Conservation (phyloP, 1,140 invertebrate genomes). For the Orchesella cincta region DNA sequence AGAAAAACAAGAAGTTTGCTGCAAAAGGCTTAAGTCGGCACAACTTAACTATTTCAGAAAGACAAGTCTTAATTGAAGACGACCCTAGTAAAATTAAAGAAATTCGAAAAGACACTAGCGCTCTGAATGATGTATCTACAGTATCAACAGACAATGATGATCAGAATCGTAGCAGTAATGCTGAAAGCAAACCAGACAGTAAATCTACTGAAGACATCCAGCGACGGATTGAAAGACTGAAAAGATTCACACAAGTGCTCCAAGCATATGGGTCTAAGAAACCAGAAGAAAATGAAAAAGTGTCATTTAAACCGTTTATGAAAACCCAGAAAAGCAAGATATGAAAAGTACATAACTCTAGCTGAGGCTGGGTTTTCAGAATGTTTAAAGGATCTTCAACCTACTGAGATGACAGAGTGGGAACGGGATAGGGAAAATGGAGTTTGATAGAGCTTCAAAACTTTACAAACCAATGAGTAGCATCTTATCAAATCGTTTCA, state of each 20-base stretch:
- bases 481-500: constrained; percentile 69
- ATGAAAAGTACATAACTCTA: constrained; percentile 70
- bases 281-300: constrained; percentile 23
- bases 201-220: background rate
- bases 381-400: constrained; percentile 61
- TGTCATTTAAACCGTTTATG: constrained; percentile 66
- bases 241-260: constrained; percentile 48
- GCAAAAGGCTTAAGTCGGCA: constrained; percentile 62
- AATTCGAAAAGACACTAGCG: constrained; percentile 36
- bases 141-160: too few relatives aligned
- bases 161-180: background rate
- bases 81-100: constrained; percentile 8
- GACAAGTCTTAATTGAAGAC: constrained; percentile 54
- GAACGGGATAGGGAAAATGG: constrained; percentile 77
- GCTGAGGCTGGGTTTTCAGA: constrained; percentile 57
- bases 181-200: constrained; percentile 9
- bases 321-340: constrained; percentile 69
- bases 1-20: constrained; percentile 14
- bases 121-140: too few relatives aligned
- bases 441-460: constrained; percentile 77
- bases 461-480: constrained; percentile 72
- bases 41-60: constrained; percentile 60
- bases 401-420: constrained; percentile 74
- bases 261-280: constrained; percentile 42
- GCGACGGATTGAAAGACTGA: constrained; percentile 42